Evolutionary conservation across 2,888 invertebrate species (phyloP), one percentile per base, ranked within the genome.

Genomic region (Adela reaumurella): DNA sequence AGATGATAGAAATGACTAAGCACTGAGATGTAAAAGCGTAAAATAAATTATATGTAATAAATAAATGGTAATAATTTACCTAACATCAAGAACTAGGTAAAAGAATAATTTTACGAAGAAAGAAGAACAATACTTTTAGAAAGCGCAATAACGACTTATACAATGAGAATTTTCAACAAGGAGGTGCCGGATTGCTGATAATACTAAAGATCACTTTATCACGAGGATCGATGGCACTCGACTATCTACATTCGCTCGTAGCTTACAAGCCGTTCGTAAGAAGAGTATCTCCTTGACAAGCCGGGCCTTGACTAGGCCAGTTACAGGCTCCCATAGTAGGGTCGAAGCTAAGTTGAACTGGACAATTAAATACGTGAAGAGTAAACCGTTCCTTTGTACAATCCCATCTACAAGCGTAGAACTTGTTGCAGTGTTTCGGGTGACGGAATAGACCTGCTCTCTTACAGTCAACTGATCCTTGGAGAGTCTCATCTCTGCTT

Each of bases 381-480:
- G 89, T 89, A 63, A 85, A 91, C 57, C 83, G 82, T 56, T 89
- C 84, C 61, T 90, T 88, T 62, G 84, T 87, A 54, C 86, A 83
- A 63, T 91, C 90, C 89, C 89, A 91, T 65, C 88, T 83, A 63
- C 90, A 91, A 28, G 89, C 85, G 62, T 90, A 91, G 78, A 91
- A 91, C 62, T 90, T 90, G 64, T 90, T 89, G 61, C 90, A 91
- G 58, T 87, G 84, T 54, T 85, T 86, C 0, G 90, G 91, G 63
- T 91, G 90, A 76, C 80, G 81, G 79, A 78, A 86, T 53, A 79
- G 67, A 56, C 84, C 84, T 29, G 83, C 82, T 61, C 84, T 69
- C 62, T 84, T 74, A 58, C 84, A 84, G 56, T 84, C 83, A 6
- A 83, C 73, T 1, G 81, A 74, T n/a, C 83, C 83, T 62, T 83